Base-by-base conservation (phyloP, 2,797 vertebrate species). In the Coregonus ussuriensis region DNA sequence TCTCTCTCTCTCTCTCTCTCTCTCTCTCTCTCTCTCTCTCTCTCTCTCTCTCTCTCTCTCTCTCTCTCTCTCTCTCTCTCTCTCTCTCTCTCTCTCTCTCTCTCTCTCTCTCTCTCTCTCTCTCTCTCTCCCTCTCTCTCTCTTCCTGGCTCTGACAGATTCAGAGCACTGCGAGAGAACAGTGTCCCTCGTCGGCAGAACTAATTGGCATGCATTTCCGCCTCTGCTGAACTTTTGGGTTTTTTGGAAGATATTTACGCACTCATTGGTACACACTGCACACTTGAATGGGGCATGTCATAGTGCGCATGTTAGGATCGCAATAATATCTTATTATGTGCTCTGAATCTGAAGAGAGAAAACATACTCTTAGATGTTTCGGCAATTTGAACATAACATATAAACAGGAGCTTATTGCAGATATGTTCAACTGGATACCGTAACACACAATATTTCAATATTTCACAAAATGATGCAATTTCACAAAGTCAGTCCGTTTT, bases 91-190 rank as follows among this genome's bases (percentile, higher is more conserved):
- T 16, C 0, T 54, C 52, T 53, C 6, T 67, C 25, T 33, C 15
- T 33, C 63, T 33, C 4, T 5, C 63, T 31, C 25, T 31, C 21
- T 31, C 29, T 67, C 29, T 66, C 25, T 31, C 65, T 67, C 14
- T 35, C 65, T 67, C 13, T 67, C 29, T 67, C n/a, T 67, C 6
- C 70, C 62, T 68, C 47, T 51, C 31, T 56, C 51, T 21, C 52
- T 29, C 35, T 51, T 6, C 16, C 25, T 63, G 66, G 29, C 18
- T 66, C 3, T 86, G 85, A 87, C 83, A 88, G 83, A 88, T 90
- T 89, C 75, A 59, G 83, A 89, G 87, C 86, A 29, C 77, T 77
- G 70, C 9, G 79, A 83, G 81, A 80, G 52, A 81, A 79, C 74
- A 81, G 51, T 65, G 71, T 65, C 75, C 75, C 67, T 82, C 78